A percentile compares a stretch with the other conserved stretches of the same genome.
Conservation (phyloP, 64 coral and sea anemone genomes). For the Hydrozoanthus tunicans region DNA sequence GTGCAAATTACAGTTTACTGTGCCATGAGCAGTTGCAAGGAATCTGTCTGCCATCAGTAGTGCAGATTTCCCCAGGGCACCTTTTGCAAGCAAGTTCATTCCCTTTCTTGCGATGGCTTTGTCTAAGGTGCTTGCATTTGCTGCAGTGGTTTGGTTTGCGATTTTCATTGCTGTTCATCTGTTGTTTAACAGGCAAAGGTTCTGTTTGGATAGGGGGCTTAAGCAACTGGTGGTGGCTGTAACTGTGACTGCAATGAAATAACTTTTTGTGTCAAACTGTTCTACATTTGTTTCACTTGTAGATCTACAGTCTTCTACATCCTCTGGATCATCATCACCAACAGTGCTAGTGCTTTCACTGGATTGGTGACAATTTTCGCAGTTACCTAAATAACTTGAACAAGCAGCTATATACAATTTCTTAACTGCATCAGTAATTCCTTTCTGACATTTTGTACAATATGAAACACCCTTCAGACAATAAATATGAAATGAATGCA, state of each 20-base stretch:
- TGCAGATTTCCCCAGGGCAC: neutral
- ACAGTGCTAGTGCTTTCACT: neutral
- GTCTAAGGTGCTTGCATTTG: neutral
- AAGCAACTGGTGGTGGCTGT: too few relatives aligned
- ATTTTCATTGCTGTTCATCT: too few relatives aligned
- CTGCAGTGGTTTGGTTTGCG: neutral
- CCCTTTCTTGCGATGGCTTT: neutral
- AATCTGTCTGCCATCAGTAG: neutral
- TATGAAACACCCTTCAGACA: neutral
- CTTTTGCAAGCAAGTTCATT: neutral
- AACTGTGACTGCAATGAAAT: too few relatives aligned
- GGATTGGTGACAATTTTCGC: neutral
- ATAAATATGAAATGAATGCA: constrained; percentile 44
- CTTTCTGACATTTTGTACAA: constrained; percentile 12
- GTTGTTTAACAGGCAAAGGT: too few relatives aligned
- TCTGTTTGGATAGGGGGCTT: too few relatives aligned
- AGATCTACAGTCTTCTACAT: too few relatives aligned
- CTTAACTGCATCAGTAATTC: neutral
- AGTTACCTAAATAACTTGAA: neutral
- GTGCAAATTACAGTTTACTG: neutral
- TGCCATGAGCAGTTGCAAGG: neutral
- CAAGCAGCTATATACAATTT: neutral
- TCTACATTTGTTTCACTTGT: too few relatives aligned
- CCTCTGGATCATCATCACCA: too few relatives aligned
- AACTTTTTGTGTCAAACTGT: too few relatives aligned